Evolutionary conservation across 2,113 vertebrate species (phyloP), one percentile per base, ranked within the genome.

Genomic region (Raja brachyura): DNA sequence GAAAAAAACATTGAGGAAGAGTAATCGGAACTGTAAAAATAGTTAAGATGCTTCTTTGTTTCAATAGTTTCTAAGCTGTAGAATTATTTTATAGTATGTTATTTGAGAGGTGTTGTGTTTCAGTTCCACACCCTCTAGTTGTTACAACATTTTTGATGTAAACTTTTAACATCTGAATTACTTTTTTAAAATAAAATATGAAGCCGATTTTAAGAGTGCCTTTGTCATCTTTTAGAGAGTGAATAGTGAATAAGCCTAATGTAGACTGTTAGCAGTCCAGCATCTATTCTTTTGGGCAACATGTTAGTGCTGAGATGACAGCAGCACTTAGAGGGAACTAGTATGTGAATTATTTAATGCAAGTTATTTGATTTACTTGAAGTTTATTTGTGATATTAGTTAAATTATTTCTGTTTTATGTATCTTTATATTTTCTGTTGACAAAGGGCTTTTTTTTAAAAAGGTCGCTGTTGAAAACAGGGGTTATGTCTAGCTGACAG

Each of bases 181-280:
- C 90, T 70, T 92, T 85, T 59, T 74, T 92, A 73, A 20, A 73
- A 92, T 92, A 92, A 92, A 92, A 92, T 68, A 92, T 92, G 73
- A 25, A 92, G 90, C 66, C 68, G 90, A 92, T 94, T 96, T 95
- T 96, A 94, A 95, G 93, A 96, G 96, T 94, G 97, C 95, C 96
- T 97, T 95, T 97, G 97, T 97, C 97, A 97, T 97, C 97, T 96
- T 97, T 97, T 97, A 94, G 95, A 94, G 95, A 96, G 95, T 94
- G 96, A 73, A 73, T 25, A 92, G 88, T 73, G 13, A 48, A 16
- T 92, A 70, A 73, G 90, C 66, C 39, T 48, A 39, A 10, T 33
- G 1, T 85, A 92, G 68, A 73, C 68, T 92, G 7, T 74, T 33
- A 54, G 28, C 33, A 54, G 16, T 31, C 86, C 90, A 54, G 59